These are phyloP conservation scores for Neolamprologus devosi DNA, from an alignment of 2,113 vertebrate genomes.

Conservation along the genomic window DNA sequence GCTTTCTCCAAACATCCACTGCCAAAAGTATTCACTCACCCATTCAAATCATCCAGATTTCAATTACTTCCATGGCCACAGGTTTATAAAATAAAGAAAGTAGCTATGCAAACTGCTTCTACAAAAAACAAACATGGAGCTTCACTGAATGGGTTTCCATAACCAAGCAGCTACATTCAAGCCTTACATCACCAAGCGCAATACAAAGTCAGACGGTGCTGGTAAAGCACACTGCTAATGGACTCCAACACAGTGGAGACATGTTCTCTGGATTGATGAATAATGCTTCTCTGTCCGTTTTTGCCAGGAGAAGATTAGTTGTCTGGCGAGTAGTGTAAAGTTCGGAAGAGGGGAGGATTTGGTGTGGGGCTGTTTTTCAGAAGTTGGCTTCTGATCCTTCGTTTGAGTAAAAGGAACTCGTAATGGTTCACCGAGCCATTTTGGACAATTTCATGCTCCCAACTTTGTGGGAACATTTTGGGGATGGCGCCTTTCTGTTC, in stretches of 20 bases:
- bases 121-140: background rate
- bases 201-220: background rate
- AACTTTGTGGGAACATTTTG: background rate
- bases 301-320: background rate
- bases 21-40: background rate
- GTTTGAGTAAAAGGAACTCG: background rate
- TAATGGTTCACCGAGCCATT: background rate
- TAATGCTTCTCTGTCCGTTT: background rate
- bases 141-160: background rate
- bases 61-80: background rate
- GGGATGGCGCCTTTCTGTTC: background rate
- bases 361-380: background rate
- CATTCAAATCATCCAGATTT: background rate
- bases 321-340: background rate
- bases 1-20: background rate
- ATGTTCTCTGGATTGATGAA: background rate
- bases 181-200: background rate
- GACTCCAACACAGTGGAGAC: background rate
- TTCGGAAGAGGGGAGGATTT: background rate
- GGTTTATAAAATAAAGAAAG: background rate
- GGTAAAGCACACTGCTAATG: background rate
- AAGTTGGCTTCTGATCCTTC: background rate
- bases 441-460: background rate
- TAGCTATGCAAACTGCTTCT: accelerated
- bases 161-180: background rate